Evolutionary conservation across 1,140 invertebrate genomes (phyloP).

Genomic region (Zaprionus davidi): DNA sequence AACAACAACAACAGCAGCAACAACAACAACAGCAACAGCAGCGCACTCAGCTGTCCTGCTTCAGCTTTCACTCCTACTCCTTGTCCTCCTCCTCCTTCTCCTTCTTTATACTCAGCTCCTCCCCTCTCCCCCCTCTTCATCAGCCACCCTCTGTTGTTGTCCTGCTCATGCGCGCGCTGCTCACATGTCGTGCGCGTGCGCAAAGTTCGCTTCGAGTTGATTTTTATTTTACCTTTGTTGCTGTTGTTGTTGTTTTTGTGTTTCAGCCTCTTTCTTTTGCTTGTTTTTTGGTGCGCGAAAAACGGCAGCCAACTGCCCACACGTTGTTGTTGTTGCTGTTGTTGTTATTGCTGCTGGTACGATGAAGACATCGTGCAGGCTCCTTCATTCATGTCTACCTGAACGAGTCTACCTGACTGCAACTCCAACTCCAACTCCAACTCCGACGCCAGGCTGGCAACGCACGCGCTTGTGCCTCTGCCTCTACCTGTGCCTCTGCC

Average conservation of each 20-base stretch:
- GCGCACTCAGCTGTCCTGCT: constrained; percentile 1
- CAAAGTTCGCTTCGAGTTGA: constrained; percentile 46
- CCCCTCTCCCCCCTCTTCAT: neutral
- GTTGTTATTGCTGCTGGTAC: constrained; percentile 17
- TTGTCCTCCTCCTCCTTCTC: neutral
- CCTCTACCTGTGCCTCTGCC: neutral
- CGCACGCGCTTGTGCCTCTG: constrained; percentile 38
- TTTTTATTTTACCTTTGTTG: constrained; percentile 18
- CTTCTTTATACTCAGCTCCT: too few species aligned
- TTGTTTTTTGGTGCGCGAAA: constrained; percentile 59
- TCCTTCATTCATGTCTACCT: constrained; percentile 54
- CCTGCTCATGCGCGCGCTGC: constrained; percentile 48
- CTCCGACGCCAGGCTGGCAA: constrained; percentile 18
- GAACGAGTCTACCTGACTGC: constrained; percentile 36
- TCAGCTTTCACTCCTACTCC: neutral
- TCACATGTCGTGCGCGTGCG: constrained; percentile 77
- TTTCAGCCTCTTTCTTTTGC: constrained; percentile 20
- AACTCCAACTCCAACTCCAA: neutral
- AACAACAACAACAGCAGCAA: too few species aligned
- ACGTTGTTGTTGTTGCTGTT: constrained; percentile 44
- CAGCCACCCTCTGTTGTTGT: neutral
- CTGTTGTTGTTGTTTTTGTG: constrained; percentile 1
- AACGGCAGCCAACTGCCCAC: constrained; percentile 78
- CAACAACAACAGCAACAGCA: neutral
- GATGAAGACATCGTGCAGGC: constrained; percentile 47